A percentile compares a stretch with the other conserved stretches of the same genome.
Evolutionary conservation across 2,113 vertebrate genomes (phyloP).

Genomic region (Zosterops hypoxanthus): DNA sequence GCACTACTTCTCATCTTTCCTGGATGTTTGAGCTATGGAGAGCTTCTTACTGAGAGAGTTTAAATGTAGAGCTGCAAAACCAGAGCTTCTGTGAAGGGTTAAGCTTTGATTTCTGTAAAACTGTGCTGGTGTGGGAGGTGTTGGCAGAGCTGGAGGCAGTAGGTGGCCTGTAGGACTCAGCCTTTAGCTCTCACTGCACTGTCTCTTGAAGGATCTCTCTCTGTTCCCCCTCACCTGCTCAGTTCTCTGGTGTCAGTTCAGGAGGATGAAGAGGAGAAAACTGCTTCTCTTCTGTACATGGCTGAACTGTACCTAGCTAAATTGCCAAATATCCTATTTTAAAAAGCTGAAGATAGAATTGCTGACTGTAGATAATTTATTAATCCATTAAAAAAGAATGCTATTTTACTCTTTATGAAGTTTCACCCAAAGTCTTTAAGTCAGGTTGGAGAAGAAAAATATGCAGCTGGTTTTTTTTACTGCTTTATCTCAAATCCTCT

Average conservation of each 20-base stretch:
- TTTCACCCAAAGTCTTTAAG: background rate
- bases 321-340: background rate
- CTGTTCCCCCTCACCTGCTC: background rate
- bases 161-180: background rate
- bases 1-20: constrained; percentile 4
- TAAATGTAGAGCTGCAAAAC: background rate
- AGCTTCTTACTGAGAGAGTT: background rate
- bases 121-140: background rate
- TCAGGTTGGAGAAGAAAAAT: background rate
- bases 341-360: background rate
- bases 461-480: background rate
- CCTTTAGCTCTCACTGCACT: background rate
- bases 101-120: background rate
- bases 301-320: background rate
- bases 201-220: background rate
- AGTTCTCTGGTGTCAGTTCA: background rate
- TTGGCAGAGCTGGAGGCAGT: constrained; percentile 8
- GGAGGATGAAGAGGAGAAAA: background rate
- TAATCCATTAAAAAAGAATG: background rate
- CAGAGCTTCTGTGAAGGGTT: background rate
- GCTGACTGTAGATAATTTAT: background rate
- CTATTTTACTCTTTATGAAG: background rate
- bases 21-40: background rate
- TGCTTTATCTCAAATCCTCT: constrained; percentile 18
- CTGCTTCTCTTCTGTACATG: background rate